Evolutionary conservation across 2,888 invertebrate species (phyloP), one percentile per base, ranked within the genome.

Genomic region (Pasiphila rectangulata): DNA sequence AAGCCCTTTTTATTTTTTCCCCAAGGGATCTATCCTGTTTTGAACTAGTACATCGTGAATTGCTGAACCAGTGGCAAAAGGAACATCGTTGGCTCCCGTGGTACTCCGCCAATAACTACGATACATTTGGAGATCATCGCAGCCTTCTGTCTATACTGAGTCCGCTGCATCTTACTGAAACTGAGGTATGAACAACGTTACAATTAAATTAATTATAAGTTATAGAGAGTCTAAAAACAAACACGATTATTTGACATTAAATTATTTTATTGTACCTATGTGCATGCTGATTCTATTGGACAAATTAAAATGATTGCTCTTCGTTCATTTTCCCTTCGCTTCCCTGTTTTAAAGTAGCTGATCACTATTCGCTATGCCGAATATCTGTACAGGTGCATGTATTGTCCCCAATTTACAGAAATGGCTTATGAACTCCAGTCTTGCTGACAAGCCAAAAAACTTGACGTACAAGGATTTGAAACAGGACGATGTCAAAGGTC

Each of bases 361-460:
- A n/a, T n/a, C 21, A 0, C 9, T 23, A 4, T 23, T 23, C 3
- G 4, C 13, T 12, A 12, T 27, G 13, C 12, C 7, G 0, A 12
- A 6, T 25, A 6, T 25, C 5, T 25, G 2, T 12, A 21, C 6
- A 2, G 3, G 21, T 21, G 4, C 4, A 21, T 21, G 6, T 7
- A 2, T 21, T 21, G 3, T 21, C 21, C 21, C n/a, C n/a, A n/a
- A 6, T 9, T 40, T 50, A 36, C 63, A 87, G 87, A 88, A 86
- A 77, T 88, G 87, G 87, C 53, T 80, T 16, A 83, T 88, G 84
- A 69, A 80, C 3, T 85, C 87, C 0, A 80, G 76, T 52, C 57
- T 79, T 21, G 68, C 78, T 0, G 54, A 65, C 34, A 84, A 77
- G 54, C 86, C 85, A 0, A 72, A 72, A 38, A 64, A 75, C 47